Evolutionary conservation across 2,888 invertebrate genomes (phyloP), one percentile per base, ranked within the genome.

Genomic region (Yponomeuta plumbellus): DNA sequence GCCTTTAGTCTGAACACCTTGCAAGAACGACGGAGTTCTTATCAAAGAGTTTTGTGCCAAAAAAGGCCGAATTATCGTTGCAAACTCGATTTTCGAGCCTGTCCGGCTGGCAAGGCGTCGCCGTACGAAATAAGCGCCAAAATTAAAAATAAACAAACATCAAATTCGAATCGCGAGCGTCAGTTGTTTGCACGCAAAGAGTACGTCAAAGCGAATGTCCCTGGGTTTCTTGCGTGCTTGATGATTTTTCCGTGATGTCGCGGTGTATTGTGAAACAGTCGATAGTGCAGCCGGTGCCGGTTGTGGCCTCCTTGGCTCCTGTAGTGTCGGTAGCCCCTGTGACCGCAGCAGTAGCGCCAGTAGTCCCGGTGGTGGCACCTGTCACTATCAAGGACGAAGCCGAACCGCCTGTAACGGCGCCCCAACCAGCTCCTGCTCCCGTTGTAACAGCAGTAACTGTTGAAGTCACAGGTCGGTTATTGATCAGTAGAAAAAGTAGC

Each of bases 111-210:
- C 76, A 69, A 80, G 73, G 44, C 82, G 80, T 84, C 81, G 81
- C 81, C 72, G 74, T 72, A 76, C 74, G 80, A 81, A 85, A 78
- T 81, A 85, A 84, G 86, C 89, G 88, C 88, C 89, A 89, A 88
- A 87, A 81, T 85, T 89, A 90, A 91, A 91, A 89, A 90, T 89
- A 89, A 90, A 89, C 83, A 87, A 88, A 82, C 84, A 75, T 86
- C 90, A 85, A 80, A 85, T 86, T 91, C 88, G 84, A 88, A 90
- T 87, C 86, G 77, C 70, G 87, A 88, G 84, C 88, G 20, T 57
- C 66, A 89, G 90, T 90, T 86, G 84, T 82, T 79, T 78, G 79
- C 80, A 79, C 73, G 76, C 44, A 52, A 74, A 74, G 59, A n/a
- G 26, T n/a, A 34, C 71, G 81, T 77, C 80, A 80, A 77, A 52